phyloP scores from a whole-genome alignment of 2,797 vertebrate species.

The Sebastes iracundus region DNA sequence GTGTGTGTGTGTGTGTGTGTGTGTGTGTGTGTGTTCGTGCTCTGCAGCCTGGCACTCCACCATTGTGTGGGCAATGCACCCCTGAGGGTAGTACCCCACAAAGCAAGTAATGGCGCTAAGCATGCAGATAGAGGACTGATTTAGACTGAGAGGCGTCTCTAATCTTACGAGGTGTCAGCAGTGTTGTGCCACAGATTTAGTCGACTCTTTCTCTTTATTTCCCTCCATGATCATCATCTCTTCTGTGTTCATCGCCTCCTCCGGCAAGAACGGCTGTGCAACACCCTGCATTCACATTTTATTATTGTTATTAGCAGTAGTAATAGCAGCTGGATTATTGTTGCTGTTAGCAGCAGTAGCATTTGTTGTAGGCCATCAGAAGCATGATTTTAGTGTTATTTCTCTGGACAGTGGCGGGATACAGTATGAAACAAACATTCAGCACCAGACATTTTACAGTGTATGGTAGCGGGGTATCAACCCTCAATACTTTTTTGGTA shows the following conservation, averaged over 20 bases:
- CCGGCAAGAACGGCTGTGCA: constrained; percentile 42
- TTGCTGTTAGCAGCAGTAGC: constrained; percentile 1
- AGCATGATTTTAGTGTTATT: neutral
- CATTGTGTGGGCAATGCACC: constrained; percentile 65
- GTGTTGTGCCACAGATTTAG: constrained; percentile 56
- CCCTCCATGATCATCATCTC: constrained; percentile 52
- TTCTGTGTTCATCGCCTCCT: constrained; percentile 47
- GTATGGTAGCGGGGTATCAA: neutral
- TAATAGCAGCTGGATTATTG: constrained; percentile 24
- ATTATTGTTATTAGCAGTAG: constrained; percentile 22
- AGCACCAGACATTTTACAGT: neutral
- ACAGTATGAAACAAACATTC: neutral
- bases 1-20: neutral
- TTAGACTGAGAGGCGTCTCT: constrained; percentile 68
- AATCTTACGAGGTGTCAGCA: constrained; percentile 67
- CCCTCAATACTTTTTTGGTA: neutral
- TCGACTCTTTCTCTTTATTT: constrained; percentile 56
- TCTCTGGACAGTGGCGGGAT: neutral
- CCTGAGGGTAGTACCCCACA: constrained; percentile 71
- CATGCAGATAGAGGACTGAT: constrained; percentile 73
- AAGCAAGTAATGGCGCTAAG: constrained; percentile 77
- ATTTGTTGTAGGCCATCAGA: neutral
- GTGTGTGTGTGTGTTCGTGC: neutral
- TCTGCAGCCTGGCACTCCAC: constrained; percentile 49
- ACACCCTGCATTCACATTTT: constrained; percentile 36